These are phyloP conservation scores for Cataglyphis hispanica DNA, from an alignment of 1,140 invertebrate genomes.

Conservation along the genomic window DNA sequence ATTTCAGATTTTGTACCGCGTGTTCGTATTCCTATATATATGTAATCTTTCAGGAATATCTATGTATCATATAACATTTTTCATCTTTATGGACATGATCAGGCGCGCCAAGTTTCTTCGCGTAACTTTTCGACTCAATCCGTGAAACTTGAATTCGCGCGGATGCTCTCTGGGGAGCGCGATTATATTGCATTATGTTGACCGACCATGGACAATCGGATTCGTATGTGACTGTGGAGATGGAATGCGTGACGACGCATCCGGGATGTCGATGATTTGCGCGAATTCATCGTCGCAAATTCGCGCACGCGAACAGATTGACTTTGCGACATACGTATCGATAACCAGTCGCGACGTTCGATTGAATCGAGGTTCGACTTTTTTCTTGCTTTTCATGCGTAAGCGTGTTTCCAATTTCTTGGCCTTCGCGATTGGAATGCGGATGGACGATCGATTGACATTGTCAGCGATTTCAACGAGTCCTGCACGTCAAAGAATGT, in stretches of 20 bases:
- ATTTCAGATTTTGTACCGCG: background rate
- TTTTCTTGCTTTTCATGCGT: background rate
- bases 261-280: slow-evolving; percentile 59
- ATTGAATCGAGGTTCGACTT: slow-evolving; percentile 14
- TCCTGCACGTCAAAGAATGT: background rate
- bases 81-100: background rate
- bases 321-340: slow-evolving; percentile 43
- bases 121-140: background rate
- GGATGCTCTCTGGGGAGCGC: background rate
- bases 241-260: slow-evolving; percentile 64
- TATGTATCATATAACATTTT: background rate
- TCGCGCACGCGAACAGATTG: background rate
- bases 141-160: background rate
- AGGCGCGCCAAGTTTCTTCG: background rate
- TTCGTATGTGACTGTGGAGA: slow-evolving; percentile 16
- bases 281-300: slow-evolving; percentile 57
- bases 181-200: slow-evolving; percentile 24
- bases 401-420: slow-evolving; percentile 30
- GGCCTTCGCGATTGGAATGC: slow-evolving; percentile 36
- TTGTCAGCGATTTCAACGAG: slow-evolving; percentile 13
- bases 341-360: slow-evolving; percentile 1
- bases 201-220: slow-evolving; percentile 43
- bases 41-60: background rate
- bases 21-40: too few species aligned
- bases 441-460: slow-evolving; percentile 9